phyloP scores from a whole-genome alignment of 2,797 vertebrate species.

The Sardinella longiceps region DNA sequence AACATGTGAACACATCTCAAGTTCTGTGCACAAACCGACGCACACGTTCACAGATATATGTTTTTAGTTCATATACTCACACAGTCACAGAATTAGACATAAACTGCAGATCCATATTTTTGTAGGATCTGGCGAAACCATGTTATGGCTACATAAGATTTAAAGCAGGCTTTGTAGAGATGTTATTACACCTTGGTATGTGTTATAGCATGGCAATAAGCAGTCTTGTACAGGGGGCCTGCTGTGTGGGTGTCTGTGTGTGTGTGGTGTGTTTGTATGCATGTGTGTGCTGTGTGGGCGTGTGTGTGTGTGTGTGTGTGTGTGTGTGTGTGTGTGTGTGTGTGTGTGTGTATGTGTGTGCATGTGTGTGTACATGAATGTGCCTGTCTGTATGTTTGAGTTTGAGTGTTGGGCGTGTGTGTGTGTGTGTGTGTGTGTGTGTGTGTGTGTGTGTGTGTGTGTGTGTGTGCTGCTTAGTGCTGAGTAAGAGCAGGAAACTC shows the following conservation, averaged over 20 bases:
- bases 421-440: background rate
- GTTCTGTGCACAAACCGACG: no score
- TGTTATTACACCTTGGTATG: background rate
- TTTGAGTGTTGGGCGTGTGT: background rate
- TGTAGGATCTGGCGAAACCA: background rate
- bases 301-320: background rate
- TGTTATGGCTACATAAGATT: background rate
- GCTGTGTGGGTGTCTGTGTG: background rate
- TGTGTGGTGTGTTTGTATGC: no score
- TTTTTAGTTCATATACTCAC: background rate
- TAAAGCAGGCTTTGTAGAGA: background rate
- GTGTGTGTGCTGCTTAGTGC: slow-evolving; percentile 46
- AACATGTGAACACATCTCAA: no score
- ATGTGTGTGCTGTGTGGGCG: no score
- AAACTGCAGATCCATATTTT: background rate
- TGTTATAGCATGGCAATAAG: background rate
- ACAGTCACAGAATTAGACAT: background rate
- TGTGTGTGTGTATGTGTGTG: background rate
- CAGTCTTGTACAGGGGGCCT: background rate
- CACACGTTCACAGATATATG: no score
- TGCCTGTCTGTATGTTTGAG: background rate
- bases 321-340: background rate
- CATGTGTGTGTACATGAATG: background rate
- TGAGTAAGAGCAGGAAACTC: slow-evolving; percentile 58
- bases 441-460: background rate